These are phyloP conservation scores for Acanthiza pusilla DNA, from an alignment of 2,797 vertebrate species.

Conservation along the genomic window DNA sequence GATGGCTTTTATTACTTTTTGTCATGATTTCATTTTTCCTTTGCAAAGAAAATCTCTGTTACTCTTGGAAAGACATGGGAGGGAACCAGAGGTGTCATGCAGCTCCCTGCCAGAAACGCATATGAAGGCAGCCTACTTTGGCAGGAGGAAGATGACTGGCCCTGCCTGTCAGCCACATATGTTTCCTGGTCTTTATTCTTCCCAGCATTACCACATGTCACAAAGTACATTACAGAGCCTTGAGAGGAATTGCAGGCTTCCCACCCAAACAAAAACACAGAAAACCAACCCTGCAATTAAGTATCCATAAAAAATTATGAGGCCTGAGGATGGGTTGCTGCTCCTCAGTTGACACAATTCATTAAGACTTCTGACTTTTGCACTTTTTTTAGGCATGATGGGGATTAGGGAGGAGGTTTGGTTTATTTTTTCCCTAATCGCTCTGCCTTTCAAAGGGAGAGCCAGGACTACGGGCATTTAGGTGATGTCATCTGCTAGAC, in stretches of 20 bases:
- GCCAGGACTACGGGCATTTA: neutral
- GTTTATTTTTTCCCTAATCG: neutral
- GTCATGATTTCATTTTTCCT: conserved; percentile 52
- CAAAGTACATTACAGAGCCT: neutral
- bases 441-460: neutral
- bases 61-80: conserved; percentile 50
- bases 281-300: neutral
- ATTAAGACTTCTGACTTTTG: neutral
- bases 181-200: conserved; percentile 52
- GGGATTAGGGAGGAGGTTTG: neutral
- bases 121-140: conserved; percentile 45
- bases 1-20: conserved; percentile 24
- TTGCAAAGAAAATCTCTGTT: conserved; percentile 43
- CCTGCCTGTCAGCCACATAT: conserved; percentile 17
- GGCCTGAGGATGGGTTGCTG: neutral
- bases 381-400: neutral
- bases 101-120: conserved; percentile 44
- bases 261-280: conserved; percentile 23
- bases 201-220: conserved; percentile 28
- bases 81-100: conserved; percentile 47
- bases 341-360: neutral
- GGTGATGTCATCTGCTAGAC: conserved; percentile 30
- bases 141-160: neutral
- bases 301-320: neutral
- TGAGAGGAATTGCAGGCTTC: conserved; percentile 5